Evolutionary conservation across 2,113 vertebrate genomes (phyloP), one percentile per base, ranked within the genome.

Genomic region (Narcine bancroftii): DNA sequence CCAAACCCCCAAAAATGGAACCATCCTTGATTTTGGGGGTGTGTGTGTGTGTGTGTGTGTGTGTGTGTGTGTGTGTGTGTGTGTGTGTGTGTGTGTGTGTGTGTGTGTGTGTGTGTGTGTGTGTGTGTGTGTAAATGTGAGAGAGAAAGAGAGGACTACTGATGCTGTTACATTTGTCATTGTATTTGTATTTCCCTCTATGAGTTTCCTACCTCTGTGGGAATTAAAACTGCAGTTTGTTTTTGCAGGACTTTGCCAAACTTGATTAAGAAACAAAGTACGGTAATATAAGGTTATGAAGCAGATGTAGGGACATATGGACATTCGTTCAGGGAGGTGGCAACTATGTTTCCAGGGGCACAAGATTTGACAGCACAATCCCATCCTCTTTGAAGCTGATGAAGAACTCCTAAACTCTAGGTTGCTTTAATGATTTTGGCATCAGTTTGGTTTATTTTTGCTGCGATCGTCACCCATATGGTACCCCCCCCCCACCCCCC

Each of bases 391-490:
- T 87, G 36, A 87, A 87, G 17, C 53, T 21, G 33, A 53, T 53
- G 36, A 87, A 9, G 53, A 36, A 60, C 29, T 60, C 45, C 81
- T n/a, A 87, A 56, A 36, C 81, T 87, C 53, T 17, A 17, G 33
- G 53, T 87, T 60, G 81, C 53, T 36, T 29, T 87, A 15, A 87
- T 60, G 81, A 87, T 87, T 63, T n/a, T 21, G 45, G 81, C 33
- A 60, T 60, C 53, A 60, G n/a, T 87, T n/a, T 87, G 50, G 6
- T 87, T 85, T 60, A 85, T 60, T 19, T 85, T 60, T 87, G 33
- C 81, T 63, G 81, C 21, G 36, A 87, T 60, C 81, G 9, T 15
- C 81, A 87, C 17, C 53, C 81, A 87, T n/a, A 63, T 87, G 81
- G 53, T 60, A n/a, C 53, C 36, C 15, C n/a, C 15, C 53, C 60